Evolutionary conservation across 1,140 invertebrate species (phyloP).

Genomic region (Euwallacea similis): DNA sequence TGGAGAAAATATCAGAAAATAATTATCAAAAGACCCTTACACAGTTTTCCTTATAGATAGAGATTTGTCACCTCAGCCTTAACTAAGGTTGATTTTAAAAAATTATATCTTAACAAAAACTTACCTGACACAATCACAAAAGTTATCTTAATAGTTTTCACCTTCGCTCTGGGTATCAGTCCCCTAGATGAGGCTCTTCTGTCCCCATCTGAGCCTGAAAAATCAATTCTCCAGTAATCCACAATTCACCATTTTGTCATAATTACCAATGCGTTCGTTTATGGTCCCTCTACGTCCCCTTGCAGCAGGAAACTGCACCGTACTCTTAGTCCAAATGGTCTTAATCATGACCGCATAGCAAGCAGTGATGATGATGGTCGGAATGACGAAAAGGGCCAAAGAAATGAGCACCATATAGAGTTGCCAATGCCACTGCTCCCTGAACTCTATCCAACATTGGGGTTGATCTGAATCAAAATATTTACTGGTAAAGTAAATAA

Average conservation of each 20-base stretch:
- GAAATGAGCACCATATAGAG: slow-evolving; percentile 87
- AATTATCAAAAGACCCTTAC: no score
- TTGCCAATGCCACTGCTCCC: slow-evolving; percentile 74
- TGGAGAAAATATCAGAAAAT: not conserved
- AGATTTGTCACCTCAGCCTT: no score
- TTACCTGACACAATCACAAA: slow-evolving; percentile 91
- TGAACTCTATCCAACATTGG: slow-evolving; percentile 91
- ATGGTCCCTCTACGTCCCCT: slow-evolving; percentile 23
- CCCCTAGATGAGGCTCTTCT: slow-evolving; percentile 77
- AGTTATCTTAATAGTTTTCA: slow-evolving; percentile 79
- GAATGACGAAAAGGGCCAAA: slow-evolving; percentile 81
- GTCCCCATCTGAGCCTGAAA: slow-evolving; percentile 55
- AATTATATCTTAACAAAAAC: slow-evolving; percentile 41
- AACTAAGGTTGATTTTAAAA: not conserved
- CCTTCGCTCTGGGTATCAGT: slow-evolving; percentile 90
- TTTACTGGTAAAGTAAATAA: not conserved
- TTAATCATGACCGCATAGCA: slow-evolving; percentile 91
- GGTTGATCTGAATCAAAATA: slow-evolving; percentile 60
- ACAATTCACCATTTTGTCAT: not conserved
- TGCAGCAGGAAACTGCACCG: slow-evolving; percentile 55
- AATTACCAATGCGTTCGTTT: slow-evolving; percentile 35
- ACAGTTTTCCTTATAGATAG: no score
- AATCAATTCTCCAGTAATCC: not conserved
- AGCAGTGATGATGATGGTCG: slow-evolving; percentile 84
- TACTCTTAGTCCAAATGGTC: slow-evolving; percentile 86